These are phyloP conservation scores for Coccyzus lansbergi DNA, from an alignment of 2,797 vertebrate species.

Conservation along the genomic window DNA sequence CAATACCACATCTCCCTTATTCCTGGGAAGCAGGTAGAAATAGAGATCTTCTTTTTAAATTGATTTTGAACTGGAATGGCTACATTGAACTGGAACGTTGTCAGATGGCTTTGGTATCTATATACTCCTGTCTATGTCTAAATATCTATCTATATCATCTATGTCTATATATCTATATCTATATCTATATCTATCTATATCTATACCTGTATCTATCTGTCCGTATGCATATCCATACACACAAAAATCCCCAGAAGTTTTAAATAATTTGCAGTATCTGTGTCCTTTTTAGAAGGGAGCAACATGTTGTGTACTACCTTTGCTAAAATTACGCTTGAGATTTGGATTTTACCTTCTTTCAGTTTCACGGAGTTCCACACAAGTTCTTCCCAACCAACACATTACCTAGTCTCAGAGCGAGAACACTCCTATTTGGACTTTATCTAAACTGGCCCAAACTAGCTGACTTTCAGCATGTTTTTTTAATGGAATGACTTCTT, in stretches of 20 bases:
- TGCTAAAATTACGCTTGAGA: neutral
- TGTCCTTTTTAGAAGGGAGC: neutral
- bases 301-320: accelerated
- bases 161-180: no score
- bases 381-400: neutral
- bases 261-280: neutral
- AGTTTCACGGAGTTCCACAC: neutral
- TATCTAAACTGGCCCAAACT: neutral
- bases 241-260: neutral
- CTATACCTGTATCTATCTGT: neutral
- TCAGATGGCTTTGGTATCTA: neutral
- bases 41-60: neutral
- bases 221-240: neutral
- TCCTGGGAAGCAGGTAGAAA: neutral
- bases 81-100: neutral
- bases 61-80: accelerated
- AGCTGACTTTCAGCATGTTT: neutral
- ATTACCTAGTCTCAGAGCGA: neutral
- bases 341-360: neutral
- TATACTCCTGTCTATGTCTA: neutral
- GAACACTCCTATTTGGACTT: neutral
- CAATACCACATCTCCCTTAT: accelerated
- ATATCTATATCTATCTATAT: neutral
- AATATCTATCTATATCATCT: no score
- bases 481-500: neutral